Evolutionary conservation across 1,140 invertebrate genomes (phyloP), one percentile per base, ranked within the genome.

Genomic region (Octopus sinensis): DNA sequence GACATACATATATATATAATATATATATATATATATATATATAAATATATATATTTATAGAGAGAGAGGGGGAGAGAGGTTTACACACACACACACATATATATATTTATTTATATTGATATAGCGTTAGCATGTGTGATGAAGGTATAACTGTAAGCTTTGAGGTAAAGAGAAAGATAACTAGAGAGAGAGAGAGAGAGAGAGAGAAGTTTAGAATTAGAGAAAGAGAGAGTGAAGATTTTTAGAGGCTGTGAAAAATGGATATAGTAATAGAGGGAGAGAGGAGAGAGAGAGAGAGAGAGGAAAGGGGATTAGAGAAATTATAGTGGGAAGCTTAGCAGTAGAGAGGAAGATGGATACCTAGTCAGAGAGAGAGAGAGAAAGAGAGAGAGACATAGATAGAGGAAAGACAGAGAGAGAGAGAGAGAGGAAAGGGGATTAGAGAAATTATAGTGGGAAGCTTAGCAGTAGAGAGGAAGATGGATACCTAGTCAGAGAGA

Each of bases 101-200:
- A 43, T 43, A 43, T 43, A 43, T 43, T 43, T 43, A 43, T 43
- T 43, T 43, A 2, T 43, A 43, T 43, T 43, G 30, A 43, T 43
- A 43, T 43, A 43, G 30, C 30, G 30, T 43, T 43, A 43, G 30
- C 30, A 43, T 43, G 30, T 43, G 30, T 2, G 30, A 43, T 43
- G 30, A 43, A 43, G 30, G 30, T 43, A 43, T 43, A 43, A 43
- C 0, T 43, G 30, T 43, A 43, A 43, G 30, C 30, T 43, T 43
- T 43, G 30, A 79, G 54, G 13, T 10, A 12, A 12, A 51, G 56
- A 71, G 5, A 43, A 9, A 62, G 73, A 79, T 76, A 77, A 73
- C 79, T 76, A 76, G 13, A 76, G 54, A 81, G n/a, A 76, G 52
- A 78, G 54, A 78, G 76, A 53, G 76, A 5, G 77, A 54, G 77